phyloP scores from a whole-genome alignment of 2,888 invertebrate genomes.

The Malthinus flaveolus region DNA sequence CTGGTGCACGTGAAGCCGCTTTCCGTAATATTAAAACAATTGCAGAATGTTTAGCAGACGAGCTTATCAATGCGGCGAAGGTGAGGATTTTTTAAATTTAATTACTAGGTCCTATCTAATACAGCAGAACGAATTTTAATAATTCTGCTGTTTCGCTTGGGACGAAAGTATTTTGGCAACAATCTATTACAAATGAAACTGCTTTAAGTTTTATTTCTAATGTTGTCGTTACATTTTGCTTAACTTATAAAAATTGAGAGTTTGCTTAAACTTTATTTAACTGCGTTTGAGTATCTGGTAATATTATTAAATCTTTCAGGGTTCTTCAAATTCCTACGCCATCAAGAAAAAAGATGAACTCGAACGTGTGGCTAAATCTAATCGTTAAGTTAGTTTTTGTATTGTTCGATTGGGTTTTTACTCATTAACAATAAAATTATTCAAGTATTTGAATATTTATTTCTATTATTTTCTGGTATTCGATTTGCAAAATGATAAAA shows the following conservation, averaged over 20 bases:
- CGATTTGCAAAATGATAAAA: too few species aligned
- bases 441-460: too few species aligned
- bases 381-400: constrained; percentile 77
- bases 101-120: constrained; percentile 48
- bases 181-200: not conserved
- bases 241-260: not conserved
- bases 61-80: constrained; percentile 99
- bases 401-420: too few species aligned
- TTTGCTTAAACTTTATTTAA: not conserved
- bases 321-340: constrained; percentile 99
- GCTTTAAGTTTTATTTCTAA: not conserved
- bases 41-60: constrained; percentile 99
- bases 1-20: constrained; percentile 97
- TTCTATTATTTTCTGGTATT: too few species aligned
- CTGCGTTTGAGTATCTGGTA: not conserved
- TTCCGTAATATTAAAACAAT: constrained; percentile 99
- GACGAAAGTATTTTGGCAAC: constrained; percentile 41
- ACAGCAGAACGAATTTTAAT: constrained; percentile 36
- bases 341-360: constrained; percentile 99
- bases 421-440: too few species aligned
- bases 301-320: constrained; percentile 58
- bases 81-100: constrained; percentile 52
- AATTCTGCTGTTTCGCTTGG: constrained; percentile 46
- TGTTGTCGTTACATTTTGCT: not conserved
- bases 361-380: constrained; percentile 99